These are phyloP conservation scores for Escarpia spicata DNA, from an alignment of 2,888 invertebrate species.

Conservation along the genomic window DNA sequence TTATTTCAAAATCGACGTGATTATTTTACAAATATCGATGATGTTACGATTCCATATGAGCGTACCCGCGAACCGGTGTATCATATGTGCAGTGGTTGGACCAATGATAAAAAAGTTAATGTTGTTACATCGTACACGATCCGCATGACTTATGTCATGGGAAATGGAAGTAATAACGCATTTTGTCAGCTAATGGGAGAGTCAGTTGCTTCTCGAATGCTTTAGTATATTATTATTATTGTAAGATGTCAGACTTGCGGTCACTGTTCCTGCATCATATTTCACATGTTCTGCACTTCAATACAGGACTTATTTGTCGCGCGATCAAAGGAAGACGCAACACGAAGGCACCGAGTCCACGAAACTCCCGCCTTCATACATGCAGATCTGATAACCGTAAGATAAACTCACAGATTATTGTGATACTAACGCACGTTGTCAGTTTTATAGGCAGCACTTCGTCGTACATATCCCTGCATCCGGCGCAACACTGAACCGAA, in stretches of 20 bases:
- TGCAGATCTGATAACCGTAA: background rate
- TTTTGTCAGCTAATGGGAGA: background rate
- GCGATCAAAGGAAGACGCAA: background rate
- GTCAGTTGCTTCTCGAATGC: background rate
- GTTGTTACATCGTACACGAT: background rate
- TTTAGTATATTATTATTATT: background rate
- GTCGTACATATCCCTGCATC: background rate
- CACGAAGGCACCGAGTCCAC: background rate
- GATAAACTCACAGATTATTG: background rate
- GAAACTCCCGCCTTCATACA: no score
- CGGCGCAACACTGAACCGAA: background rate
- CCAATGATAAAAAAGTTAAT: background rate
- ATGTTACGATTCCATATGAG: background rate
- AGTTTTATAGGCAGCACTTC: background rate
- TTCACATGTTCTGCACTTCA: background rate
- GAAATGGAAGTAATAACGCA: background rate
- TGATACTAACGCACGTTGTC: constrained; percentile 6
- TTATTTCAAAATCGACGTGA: background rate
- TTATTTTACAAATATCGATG: no score
- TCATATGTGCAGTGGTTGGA: background rate
- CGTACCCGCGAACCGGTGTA: background rate
- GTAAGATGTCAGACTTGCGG: background rate
- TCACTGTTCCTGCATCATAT: background rate
- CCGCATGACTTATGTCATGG: background rate
- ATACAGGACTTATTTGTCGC: background rate